Base-by-base conservation (phyloP, 2,888 invertebrate species). In the Cerceris ruficornis region DNA sequence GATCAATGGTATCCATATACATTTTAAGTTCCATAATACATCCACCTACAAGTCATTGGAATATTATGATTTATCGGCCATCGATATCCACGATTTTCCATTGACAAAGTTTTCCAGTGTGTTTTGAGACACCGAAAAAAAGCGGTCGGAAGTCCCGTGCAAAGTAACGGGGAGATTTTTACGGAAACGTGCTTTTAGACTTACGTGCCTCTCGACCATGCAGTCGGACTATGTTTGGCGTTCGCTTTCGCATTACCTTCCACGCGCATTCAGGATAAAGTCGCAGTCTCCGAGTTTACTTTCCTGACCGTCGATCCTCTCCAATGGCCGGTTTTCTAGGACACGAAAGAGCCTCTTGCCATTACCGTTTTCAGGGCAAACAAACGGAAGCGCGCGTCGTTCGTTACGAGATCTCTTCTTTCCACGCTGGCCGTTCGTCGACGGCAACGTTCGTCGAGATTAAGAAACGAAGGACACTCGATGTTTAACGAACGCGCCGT, bases 321-420 rank as follows among this genome's bases (percentile, higher is more conserved):
- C 69, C 55, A 43, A 50, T 66, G 66, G 49, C 55, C 70, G 64
- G 77, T 67, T 84, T 82, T 80, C 74, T 80, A 57, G 77, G 70
- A 75, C 81, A 69, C 81, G 60, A 50, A 57, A 69, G 67, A 69
- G 78, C 61, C 75, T 75, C 77, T 55, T 68, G 66, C 65, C 82
- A 81, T 84, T 82, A 76, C 66, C 74, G 74, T 82, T 84, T 81
- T 78, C 81, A 59, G 66, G 67, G 78, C 76, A 81, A 82, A 84
- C 76, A 82, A 70, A 82, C 70, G 77, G 72, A 76, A 80, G 59
- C 54, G 74, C 59, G 65, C 60, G 64, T 43, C 67, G 69, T 83
- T 83, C 81, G 81, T 83, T 83, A 79, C 68, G 77, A 68, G 72
- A 68, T 65, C 54, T 46, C 67, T 43, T 66, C 28, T 8, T 61